Evolutionary conservation across 2,113 vertebrate genomes (phyloP).

Genomic region (Anarrhichthys ocellatus): DNA sequence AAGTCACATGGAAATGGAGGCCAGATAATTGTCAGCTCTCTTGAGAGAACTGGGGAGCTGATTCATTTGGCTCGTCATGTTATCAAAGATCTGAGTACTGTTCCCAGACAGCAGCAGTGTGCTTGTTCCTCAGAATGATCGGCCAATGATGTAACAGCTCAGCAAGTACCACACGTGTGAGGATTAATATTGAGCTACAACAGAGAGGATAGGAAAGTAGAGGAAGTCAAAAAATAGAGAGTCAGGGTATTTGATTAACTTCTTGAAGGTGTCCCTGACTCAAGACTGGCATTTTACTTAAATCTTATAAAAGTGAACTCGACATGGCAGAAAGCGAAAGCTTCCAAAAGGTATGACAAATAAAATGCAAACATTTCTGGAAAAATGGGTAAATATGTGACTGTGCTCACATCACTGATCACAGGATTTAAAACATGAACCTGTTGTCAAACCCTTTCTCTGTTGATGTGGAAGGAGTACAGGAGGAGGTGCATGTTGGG

Average conservation of each 20-base stretch:
- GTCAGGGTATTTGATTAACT: background rate
- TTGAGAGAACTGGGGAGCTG: background rate
- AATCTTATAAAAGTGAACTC: background rate
- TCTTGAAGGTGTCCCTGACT: background rate
- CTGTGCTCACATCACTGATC: background rate
- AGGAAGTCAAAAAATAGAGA: background rate
- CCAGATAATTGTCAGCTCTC: slow-evolving; percentile 19
- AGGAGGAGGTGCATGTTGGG: background rate
- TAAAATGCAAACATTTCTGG: background rate
- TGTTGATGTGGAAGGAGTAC: background rate
- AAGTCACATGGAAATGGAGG: slow-evolving; percentile 7
- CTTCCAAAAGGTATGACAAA: background rate
- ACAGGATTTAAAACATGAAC: background rate
- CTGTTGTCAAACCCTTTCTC: background rate
- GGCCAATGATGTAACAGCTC: background rate
- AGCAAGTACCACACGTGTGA: background rate
- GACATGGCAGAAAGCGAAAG: background rate
- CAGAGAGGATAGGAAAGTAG: background rate
- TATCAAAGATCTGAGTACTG: slow-evolving; percentile 7
- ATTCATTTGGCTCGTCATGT: slow-evolving; percentile 9
- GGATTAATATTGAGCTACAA: background rate
- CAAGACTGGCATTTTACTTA: background rate
- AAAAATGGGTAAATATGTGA: background rate
- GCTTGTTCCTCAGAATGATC: background rate
- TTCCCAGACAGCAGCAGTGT: slow-evolving; percentile 5